A percentile compares a stretch with the other conserved stretches of the same genome.
phyloP scores from a whole-genome alignment of 2,888 invertebrate species.

The Masnerella sp. region DNA sequence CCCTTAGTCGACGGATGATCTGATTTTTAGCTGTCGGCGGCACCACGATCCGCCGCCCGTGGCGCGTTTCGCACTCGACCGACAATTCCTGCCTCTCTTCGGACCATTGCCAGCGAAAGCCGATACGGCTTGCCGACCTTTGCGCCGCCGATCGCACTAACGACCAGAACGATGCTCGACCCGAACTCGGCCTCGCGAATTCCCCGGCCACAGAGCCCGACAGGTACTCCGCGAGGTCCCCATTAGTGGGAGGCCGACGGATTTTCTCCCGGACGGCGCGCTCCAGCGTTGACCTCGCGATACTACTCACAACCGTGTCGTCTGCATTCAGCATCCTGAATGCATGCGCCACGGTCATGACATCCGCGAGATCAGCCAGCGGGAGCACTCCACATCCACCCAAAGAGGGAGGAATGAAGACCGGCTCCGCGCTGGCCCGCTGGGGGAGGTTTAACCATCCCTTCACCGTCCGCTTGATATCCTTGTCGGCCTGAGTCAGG shows the following conservation, averaged over 20 bases:
- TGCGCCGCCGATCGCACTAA: conserved; percentile 59
- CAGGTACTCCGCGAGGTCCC: conserved; percentile 60
- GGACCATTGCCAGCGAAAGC: conserved; percentile 61
- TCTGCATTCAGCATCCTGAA: conserved; percentile 66
- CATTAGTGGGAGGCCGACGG: not conserved
- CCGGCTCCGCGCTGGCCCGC: conserved; percentile 67
- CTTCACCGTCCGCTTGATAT: conserved; percentile 62
- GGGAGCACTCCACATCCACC: conserved; percentile 68
- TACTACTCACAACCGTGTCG: conserved; percentile 57
- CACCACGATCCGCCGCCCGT: conserved; percentile 46
- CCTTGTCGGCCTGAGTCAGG: conserved; percentile 62
- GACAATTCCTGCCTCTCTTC: conserved; percentile 31
- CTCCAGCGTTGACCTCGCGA: conserved; percentile 62
- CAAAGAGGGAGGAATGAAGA: conserved; percentile 61
- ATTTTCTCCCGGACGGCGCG: conserved; percentile 53
- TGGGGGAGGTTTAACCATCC: conserved; percentile 68
- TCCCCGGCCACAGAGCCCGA: conserved; percentile 29
- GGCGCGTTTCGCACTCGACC: conserved; percentile 8
- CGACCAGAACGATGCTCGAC: conserved; percentile 57
- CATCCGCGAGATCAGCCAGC: conserved; percentile 66
- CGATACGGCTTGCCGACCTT: conserved; percentile 38
- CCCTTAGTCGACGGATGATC: conserved; percentile 12
- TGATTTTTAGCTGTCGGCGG: conserved; percentile 40
- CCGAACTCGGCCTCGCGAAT: conserved; percentile 5
- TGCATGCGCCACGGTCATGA: conserved; percentile 65